phyloP scores from a whole-genome alignment of 2,888 invertebrate genomes.

The Clistopyga incitator region DNA sequence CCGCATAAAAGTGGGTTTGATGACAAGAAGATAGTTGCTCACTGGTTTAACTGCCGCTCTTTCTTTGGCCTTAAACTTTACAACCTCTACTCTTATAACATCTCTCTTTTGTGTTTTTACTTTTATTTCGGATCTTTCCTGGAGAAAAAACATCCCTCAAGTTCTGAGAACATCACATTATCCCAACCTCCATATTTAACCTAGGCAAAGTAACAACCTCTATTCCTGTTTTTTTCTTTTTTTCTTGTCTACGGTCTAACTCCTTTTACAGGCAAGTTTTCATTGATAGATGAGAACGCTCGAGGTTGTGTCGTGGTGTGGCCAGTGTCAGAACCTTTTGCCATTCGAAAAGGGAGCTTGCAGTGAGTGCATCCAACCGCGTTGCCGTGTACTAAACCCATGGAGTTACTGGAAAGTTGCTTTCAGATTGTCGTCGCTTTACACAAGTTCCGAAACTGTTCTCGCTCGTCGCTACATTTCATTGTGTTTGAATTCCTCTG shows the following conservation, averaged over 20 bases:
- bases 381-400: constrained; percentile 25
- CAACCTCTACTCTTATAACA: background rate
- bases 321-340: background rate
- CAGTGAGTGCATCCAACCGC: constrained; percentile 34
- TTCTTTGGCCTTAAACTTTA: background rate
- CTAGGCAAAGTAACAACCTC: background rate
- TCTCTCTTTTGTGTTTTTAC: background rate
- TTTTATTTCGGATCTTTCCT: background rate
- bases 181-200: background rate
- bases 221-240: background rate
- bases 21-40: background rate
- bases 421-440: constrained; percentile 60
- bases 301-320: background rate
- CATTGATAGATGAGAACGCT: constrained; percentile 27
- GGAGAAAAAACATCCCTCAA: background rate
- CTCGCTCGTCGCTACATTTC: constrained; percentile 19
- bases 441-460: constrained; percentile 61
- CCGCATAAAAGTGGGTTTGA: constrained; percentile 1
- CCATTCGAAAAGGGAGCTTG: constrained; percentile 17
- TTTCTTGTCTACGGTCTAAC: background rate
- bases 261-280: background rate
- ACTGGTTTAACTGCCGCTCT: background rate
- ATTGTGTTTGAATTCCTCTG: constrained; percentile 40
- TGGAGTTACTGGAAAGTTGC: constrained; percentile 60
- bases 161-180: background rate